Conservation (phyloP, 2,888 invertebrate genomes). For the Phaonia tiefii region DNA sequence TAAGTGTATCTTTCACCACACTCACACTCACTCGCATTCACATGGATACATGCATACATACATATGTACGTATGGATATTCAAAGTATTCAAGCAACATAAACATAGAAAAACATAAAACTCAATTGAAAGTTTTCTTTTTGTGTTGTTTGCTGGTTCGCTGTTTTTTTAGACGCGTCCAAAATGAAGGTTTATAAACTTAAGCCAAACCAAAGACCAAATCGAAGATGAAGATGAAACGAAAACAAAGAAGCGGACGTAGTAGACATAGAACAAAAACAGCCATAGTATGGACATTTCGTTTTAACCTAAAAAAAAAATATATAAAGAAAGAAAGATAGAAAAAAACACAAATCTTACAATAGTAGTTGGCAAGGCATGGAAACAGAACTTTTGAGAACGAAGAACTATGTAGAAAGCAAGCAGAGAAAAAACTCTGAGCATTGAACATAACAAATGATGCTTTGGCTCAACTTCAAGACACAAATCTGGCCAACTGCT, state of each 20-base stretch:
- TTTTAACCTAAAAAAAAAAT: conserved; percentile 27
- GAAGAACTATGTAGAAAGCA: too few relatives aligned
- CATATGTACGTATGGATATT: conserved; percentile 10
- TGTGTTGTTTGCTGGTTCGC: not conserved
- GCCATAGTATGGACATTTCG: conserved; percentile 35
- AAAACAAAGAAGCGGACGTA: not conserved
- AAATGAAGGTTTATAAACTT: conserved; percentile 39
- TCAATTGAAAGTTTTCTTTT: conserved; percentile 47
- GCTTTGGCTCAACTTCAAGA: conserved; percentile 14
- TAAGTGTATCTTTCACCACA: conserved; percentile 62
- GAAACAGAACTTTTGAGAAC: conserved; percentile 13
- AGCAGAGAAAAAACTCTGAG: not conserved
- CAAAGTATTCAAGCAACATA: conserved; percentile 15
- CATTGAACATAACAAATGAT: conserved; percentile 37
- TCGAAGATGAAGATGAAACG: conserved; percentile 29
- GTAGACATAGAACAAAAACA: not conserved
- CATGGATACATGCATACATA: conserved; percentile 6
- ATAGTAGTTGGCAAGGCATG: conserved; percentile 6
- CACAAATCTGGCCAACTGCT: conserved; percentile 25
- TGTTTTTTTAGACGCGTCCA: conserved; percentile 29
- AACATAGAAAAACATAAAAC: conserved; percentile 39
- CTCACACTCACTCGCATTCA: conserved; percentile 8
- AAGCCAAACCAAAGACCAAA: conserved; percentile 4
- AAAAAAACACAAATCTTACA: too few relatives aligned
- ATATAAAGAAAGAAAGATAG: conserved; percentile 1